Evolutionary conservation across 2,797 vertebrate genomes (phyloP), one percentile per base, ranked within the genome.

Genomic region (Eutrigla gurnardus): DNA sequence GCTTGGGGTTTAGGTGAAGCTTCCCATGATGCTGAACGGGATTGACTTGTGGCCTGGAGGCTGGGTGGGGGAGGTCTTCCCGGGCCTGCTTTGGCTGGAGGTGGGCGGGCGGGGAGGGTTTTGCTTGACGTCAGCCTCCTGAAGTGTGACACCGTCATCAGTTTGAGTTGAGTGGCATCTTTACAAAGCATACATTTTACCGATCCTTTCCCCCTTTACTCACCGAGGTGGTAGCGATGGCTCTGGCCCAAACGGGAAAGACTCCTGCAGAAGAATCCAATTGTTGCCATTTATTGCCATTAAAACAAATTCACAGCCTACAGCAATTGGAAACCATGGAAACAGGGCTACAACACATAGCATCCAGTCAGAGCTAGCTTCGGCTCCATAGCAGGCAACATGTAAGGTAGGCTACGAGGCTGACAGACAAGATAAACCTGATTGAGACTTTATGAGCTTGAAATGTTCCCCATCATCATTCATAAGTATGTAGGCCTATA

Each of bases 61-160:
- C 87, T 95, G 4, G 97, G 97, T 6, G 95, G 95, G 61, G 96
- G 97, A 59, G 97, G 97, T 84, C 97, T 94, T 85, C 94, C 95
- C 1, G 97, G 96, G 74, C 91, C 91, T 7, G 81, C 83, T 93
- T 96, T 99, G 65, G 92, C 88, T 54, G 94, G 82, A 73, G 95
- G 94, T 47, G 95, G 96, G 18, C 95, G 96, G 76, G 92, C 88
- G 25, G 96, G 95, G 49, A 92, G 77, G 50, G 88, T 73, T 94
- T 95, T 98, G 75, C 89, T 93, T 77, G 92, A 89, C 62, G 35
- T 36, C 65, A 94, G 93, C 81, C 95, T 97, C 90, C 91, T 91
- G 82, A 49, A 77, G 17, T 42, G 49, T 42, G 53, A 78, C 47
- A 73, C 15, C 67, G 66, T 63, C 46, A 55, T 74, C 33, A 71